Conservation (phyloP, 2,888 invertebrate species). For the Tubiluchus corallicola region DNA sequence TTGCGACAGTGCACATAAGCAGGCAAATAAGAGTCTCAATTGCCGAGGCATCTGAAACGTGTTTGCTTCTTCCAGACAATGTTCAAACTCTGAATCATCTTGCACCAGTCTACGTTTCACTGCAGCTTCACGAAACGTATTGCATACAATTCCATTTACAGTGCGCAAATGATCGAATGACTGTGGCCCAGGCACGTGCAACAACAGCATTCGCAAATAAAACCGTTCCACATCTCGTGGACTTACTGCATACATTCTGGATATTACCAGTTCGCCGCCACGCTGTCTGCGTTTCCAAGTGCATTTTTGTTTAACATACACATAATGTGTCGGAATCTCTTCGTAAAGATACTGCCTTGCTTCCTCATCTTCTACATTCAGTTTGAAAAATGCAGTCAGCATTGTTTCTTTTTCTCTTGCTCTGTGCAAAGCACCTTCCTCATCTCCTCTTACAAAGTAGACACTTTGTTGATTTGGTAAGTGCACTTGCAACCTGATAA, state of each 20-base stretch:
- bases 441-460: slow-evolving; percentile 13
- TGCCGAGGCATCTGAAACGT: background rate
- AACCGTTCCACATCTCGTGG: slow-evolving; percentile 18
- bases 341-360: slow-evolving; percentile 14
- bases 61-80: slow-evolving; percentile 4
- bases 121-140: slow-evolving; percentile 12
- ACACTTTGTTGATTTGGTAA: slow-evolving; percentile 18
- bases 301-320: slow-evolving; percentile 7
- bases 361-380: slow-evolving; percentile 13
- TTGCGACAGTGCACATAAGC: background rate
- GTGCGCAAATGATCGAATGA: slow-evolving; percentile 19
- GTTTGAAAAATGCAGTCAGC: slow-evolving; percentile 16
- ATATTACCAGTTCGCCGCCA: slow-evolving; percentile 14
- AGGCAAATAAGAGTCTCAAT: background rate
- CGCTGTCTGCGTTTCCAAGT: slow-evolving; percentile 12
- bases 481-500: slow-evolving; percentile 23
- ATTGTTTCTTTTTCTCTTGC: slow-evolving; percentile 13
- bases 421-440: slow-evolving; percentile 12
- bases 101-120: slow-evolving; percentile 8
- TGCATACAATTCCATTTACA: slow-evolving; percentile 9
- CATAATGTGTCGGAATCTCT: slow-evolving; percentile 15
- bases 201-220: slow-evolving; percentile 18
- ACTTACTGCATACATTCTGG: slow-evolving; percentile 18
- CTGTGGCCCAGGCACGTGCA: slow-evolving; percentile 18
- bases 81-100: slow-evolving; percentile 12